Conservation (phyloP, 2,113 vertebrate genomes). For the Eira barbara region DNA sequence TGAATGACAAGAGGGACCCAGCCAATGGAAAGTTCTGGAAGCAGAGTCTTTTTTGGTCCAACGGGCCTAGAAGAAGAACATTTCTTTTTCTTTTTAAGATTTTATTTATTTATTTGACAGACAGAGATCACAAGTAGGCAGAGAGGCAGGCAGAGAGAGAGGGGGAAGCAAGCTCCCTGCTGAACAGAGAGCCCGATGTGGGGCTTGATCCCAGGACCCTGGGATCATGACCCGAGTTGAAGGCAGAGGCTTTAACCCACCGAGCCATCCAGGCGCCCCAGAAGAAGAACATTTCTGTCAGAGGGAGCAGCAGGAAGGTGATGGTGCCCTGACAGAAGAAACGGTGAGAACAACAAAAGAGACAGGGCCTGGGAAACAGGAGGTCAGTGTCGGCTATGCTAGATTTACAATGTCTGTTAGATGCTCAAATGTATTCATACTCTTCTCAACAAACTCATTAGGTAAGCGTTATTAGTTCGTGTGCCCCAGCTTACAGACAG, state of each 20-base stretch:
- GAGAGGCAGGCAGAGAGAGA: no score
- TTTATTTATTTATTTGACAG: no score
- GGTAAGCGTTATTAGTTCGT: neutral
- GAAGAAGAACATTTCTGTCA: neutral
- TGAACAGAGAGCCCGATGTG: no score
- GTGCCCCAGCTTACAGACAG: neutral
- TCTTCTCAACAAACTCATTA: neutral
- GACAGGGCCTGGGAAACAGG: neutral
- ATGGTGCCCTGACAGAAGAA: neutral
- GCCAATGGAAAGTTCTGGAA: neutral
- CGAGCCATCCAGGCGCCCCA: no score
- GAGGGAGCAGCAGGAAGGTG: neutral
- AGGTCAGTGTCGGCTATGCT: rapidly evolving
- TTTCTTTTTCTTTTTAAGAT: neutral
- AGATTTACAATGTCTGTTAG: no score
- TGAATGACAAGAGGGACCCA: neutral
- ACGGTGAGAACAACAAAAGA: no score
- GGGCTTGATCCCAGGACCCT: no score
- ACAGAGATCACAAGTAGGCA: no score
- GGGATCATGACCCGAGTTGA: no score
- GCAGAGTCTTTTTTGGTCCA: neutral
- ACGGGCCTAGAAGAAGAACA: neutral
- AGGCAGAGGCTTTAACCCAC: no score
- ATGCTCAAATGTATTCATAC: rapidly evolving
- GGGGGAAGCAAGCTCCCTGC: no score